A percentile compares a stretch with the other conserved stretches of the same genome.
These are phyloP conservation scores for Saturnia pavonia DNA, from an alignment of 2,888 invertebrate genomes.

Conservation along the genomic window DNA sequence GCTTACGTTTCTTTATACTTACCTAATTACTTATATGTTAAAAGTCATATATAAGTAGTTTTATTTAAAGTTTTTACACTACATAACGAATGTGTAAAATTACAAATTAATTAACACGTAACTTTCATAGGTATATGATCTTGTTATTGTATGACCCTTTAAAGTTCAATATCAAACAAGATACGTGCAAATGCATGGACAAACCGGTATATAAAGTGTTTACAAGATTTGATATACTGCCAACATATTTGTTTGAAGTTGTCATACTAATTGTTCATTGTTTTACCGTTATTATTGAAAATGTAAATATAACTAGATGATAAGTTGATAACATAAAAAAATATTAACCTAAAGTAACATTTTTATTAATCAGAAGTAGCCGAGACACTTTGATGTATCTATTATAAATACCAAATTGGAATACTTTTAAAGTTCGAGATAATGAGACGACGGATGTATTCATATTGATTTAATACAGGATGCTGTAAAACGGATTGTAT, in stretches of 20 bases:
- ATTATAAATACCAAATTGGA: neutral
- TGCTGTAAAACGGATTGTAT: neutral
- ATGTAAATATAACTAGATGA: neutral
- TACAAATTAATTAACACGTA: conserved; percentile 13
- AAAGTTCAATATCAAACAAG: conserved; percentile 22
- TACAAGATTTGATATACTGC: conserved; percentile 9
- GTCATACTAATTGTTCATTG: neutral
- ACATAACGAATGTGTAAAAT: conserved; percentile 10
- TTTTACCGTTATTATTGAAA: neutral
- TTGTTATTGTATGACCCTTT: conserved; percentile 17
- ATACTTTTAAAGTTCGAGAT: neutral
- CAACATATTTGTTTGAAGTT: conserved; percentile 2
- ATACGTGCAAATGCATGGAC: conserved; percentile 12
- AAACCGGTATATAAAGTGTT: conserved; percentile 15
- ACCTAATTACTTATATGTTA: neutral
- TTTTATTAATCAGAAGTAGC: neutral
- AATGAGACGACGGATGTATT: neutral
- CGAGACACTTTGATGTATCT: neutral
- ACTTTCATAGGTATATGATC: conserved; percentile 8
- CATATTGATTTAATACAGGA: neutral
- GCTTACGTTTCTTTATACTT: neutral
- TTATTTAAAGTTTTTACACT: neutral
- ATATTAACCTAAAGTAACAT: neutral
- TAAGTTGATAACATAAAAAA: neutral
- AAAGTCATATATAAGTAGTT: neutral